A percentile compares a stretch with the other conserved stretches of the same genome.
Conservation (phyloP, 2,797 vertebrate species). For the Falco columbarius region DNA sequence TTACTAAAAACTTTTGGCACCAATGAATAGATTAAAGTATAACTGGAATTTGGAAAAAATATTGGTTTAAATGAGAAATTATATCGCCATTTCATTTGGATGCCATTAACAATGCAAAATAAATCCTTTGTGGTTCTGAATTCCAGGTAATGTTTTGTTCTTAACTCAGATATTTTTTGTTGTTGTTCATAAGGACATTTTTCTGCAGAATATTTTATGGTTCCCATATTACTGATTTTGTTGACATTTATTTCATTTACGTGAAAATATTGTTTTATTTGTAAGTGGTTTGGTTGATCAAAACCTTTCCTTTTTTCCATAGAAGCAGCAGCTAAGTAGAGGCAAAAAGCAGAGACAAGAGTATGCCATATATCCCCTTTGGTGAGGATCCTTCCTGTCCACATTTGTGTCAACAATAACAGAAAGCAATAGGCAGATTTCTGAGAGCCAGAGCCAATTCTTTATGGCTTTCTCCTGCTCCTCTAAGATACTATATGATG, state of each 20-base stretch:
- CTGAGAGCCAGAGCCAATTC: not conserved
- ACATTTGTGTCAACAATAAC: not conserved
- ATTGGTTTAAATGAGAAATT: not conserved
- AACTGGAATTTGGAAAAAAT: not conserved
- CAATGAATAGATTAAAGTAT: not conserved
- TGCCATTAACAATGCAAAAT: not conserved
- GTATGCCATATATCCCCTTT: not conserved
- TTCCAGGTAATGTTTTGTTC: not conserved
- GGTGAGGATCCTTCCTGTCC: not conserved
- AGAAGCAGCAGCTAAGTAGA: not conserved
- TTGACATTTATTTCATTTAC: not conserved
- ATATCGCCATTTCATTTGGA: not conserved
- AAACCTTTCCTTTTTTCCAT: not conserved
- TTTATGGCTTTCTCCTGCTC: not conserved
- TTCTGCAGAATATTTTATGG: not conserved
- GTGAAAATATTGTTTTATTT: not conserved
- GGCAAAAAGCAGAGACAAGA: not conserved
- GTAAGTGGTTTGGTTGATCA: not conserved
- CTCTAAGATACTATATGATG: not conserved
- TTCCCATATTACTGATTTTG: not conserved
- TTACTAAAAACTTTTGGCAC: not conserved
- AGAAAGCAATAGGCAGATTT: not conserved
- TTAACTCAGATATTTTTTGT: not conserved
- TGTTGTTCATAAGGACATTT: not conserved
- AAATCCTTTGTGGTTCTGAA: not conserved